These are phyloP conservation scores for Mellivora capensis DNA, from an alignment of 2,113 vertebrate genomes.

Conservation along the genomic window DNA sequence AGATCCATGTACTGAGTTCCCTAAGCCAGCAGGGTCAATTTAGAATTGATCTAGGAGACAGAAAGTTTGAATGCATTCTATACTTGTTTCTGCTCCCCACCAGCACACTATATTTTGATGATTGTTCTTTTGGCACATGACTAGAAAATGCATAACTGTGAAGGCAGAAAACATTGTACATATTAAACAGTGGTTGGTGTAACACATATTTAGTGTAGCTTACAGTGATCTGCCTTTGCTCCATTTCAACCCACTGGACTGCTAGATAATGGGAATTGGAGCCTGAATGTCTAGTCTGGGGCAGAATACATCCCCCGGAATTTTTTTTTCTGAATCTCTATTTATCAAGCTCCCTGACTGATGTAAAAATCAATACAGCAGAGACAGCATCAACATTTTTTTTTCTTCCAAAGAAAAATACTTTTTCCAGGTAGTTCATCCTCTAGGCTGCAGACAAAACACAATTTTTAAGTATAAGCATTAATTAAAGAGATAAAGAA, in stretches of 20 bases:
- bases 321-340: constrained; percentile 48
- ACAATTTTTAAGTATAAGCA: constrained; percentile 71
- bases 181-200: constrained; percentile 66
- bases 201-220: constrained; percentile 35
- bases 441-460: constrained; percentile 59
- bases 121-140: constrained; percentile 72
- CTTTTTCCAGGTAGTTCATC: constrained; percentile 66
- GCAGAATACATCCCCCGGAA: constrained; percentile 16
- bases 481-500: constrained; percentile 83
- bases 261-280: constrained; percentile 56
- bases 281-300: constrained; percentile 55
- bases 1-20: constrained; percentile 53
- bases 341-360: constrained; percentile 67
- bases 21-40: constrained; percentile 76
- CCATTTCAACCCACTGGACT: constrained; percentile 65
- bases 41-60: constrained; percentile 68
- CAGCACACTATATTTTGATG: constrained; percentile 64
- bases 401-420: constrained; percentile 55
- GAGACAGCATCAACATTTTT: constrained; percentile 48
- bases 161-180: constrained; percentile 64
- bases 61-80: constrained; percentile 63
- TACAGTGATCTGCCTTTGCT: constrained; percentile 67
- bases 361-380: constrained; percentile 72
- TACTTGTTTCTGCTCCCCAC: constrained; percentile 49
- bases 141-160: constrained; percentile 62